phyloP scores from a whole-genome alignment of 1,140 invertebrate species.

The Zaprionus camerounensis region DNA sequence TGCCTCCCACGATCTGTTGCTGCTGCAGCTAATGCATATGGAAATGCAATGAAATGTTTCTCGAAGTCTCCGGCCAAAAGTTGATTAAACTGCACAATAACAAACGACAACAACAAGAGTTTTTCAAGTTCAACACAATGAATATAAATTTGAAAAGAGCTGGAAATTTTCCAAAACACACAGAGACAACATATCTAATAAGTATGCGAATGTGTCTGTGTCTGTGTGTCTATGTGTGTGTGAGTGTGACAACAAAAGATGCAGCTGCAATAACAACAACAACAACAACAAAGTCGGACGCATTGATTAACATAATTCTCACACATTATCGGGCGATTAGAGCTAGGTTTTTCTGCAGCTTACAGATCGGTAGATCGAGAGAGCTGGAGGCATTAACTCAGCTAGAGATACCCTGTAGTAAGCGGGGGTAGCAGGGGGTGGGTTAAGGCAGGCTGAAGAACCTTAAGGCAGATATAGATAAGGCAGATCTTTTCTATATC shows the following conservation, averaged over 20 bases:
- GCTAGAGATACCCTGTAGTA: background rate
- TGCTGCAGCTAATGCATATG: constrained; percentile 52
- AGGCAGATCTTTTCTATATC: background rate
- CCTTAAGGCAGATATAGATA: constrained; percentile 34
- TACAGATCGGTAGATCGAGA: background rate
- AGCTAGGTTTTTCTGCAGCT: constrained; percentile 22
- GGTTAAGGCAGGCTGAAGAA: background rate
- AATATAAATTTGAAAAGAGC: constrained; percentile 74
- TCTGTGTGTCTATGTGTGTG: background rate
- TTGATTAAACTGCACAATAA: constrained; percentile 82
- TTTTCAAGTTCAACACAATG: constrained; percentile 79
- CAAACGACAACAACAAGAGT: constrained; percentile 57
- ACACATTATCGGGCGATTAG: constrained; percentile 62
- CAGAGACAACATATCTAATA: constrained; percentile 4
- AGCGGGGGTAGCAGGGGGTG: too few species aligned
- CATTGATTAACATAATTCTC: constrained; percentile 59
- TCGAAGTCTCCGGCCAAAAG: constrained; percentile 73
- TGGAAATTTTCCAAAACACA: constrained; percentile 71
- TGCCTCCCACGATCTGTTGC: background rate
- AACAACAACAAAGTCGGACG: constrained; percentile 19
- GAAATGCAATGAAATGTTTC: constrained; percentile 78
- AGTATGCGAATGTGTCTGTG: background rate
- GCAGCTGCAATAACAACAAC: constrained; percentile 44
- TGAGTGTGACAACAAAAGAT: constrained; percentile 30
- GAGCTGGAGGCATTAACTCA: background rate